These are phyloP conservation scores for Chloromyia formosa DNA, from an alignment of 2,888 invertebrate genomes.

Conservation along the genomic window DNA sequence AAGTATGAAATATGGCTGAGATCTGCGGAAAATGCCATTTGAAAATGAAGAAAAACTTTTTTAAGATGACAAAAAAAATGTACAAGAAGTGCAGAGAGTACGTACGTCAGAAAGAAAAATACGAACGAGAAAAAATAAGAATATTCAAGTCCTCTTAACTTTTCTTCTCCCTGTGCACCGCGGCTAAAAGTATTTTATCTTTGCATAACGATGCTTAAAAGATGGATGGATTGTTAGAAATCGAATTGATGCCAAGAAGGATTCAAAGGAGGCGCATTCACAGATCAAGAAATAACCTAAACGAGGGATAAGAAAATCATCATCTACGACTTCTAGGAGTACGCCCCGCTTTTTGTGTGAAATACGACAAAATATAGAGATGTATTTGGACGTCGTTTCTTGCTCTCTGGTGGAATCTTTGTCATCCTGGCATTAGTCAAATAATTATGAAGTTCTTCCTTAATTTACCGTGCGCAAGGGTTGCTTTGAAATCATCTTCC, in stretches of 20 bases:
- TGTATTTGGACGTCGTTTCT: too few relatives aligned
- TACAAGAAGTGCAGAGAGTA: not conserved
- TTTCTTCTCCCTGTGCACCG: not conserved
- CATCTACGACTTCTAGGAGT: not conserved
- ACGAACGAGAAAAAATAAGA: not conserved
- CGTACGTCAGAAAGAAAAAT: too few relatives aligned
- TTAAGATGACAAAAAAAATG: slow-evolving; percentile 17
- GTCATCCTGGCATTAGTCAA: too few relatives aligned
- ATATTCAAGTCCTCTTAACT: not conserved
- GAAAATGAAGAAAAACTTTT: slow-evolving; percentile 45
- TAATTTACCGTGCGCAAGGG: too few relatives aligned
- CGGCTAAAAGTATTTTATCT: slow-evolving; percentile 6
- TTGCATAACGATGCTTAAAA: slow-evolving; percentile 46
- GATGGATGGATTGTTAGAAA: slow-evolving; percentile 25
- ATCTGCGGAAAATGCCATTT: slow-evolving; percentile 34
- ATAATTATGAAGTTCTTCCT: too few relatives aligned
- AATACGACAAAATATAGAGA: too few relatives aligned
- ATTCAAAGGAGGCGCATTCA: not conserved
- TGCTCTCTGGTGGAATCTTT: too few relatives aligned
- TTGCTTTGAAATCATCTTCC: too few relatives aligned
- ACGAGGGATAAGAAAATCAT: slow-evolving; percentile 29
- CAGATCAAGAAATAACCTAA: not conserved
- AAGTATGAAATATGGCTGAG: slow-evolving; percentile 46
- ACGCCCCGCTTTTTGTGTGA: too few relatives aligned
- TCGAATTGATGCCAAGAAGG: slow-evolving; percentile 7